phyloP scores from a whole-genome alignment of 2,797 vertebrate genomes.

The Falco cherrug region DNA sequence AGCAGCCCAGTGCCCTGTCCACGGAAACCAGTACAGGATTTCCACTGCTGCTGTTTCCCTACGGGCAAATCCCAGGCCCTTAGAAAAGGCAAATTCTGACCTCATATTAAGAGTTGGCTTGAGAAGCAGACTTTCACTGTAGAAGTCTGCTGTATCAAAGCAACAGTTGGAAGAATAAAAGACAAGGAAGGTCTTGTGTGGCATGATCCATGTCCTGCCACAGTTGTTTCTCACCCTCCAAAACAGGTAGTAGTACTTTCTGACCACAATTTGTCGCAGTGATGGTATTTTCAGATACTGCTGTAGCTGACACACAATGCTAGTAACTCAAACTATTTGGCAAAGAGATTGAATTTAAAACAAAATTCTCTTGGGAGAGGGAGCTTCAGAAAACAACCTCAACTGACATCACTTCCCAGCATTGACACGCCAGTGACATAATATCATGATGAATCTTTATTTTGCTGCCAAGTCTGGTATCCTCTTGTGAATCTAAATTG shows the following conservation, averaged over 20 bases:
- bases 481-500: not conserved
- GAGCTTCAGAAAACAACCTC: not conserved
- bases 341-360: not conserved
- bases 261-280: accelerated
- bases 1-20: not conserved
- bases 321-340: not conserved
- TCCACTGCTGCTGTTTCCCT: not conserved
- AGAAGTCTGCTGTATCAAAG: not conserved
- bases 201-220: not conserved
- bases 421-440: not conserved
- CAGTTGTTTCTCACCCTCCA: not conserved
- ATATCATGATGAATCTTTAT: not conserved
- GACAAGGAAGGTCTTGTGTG: not conserved
- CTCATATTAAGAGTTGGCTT: not conserved
- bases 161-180: not conserved
- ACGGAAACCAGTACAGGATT: not conserved
- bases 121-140: not conserved
- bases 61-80: not conserved
- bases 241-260: not conserved
- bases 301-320: not conserved
- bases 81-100: not conserved
- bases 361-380: not conserved
- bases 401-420: not conserved
- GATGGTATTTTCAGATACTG: not conserved
- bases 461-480: not conserved